Conservation (phyloP, 2,888 invertebrate genomes). For the Cosmorhoe ocellata region DNA sequence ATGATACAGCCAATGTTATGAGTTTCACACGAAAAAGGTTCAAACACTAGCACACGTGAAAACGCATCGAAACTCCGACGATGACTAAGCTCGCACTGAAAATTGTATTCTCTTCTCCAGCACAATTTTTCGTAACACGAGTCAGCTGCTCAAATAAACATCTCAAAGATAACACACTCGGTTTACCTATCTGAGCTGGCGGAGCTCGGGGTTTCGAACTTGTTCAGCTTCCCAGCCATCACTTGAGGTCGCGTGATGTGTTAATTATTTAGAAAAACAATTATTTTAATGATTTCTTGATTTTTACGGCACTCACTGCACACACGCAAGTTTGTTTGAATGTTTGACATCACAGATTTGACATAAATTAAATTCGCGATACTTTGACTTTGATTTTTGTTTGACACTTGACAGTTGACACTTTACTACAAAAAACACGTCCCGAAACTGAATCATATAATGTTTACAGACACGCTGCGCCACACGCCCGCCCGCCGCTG, state of each 20-base stretch:
- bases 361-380: no score
- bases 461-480: no score
- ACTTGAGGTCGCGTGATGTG: slow-evolving; percentile 47
- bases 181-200: slow-evolving; percentile 95
- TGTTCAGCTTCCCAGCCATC: slow-evolving; percentile 81
- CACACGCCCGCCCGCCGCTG: no score
- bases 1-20: slow-evolving; percentile 55
- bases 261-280: slow-evolving; percentile 39
- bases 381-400: no score
- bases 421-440: no score
- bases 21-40: slow-evolving; percentile 37
- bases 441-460: no score
- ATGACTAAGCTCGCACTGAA: slow-evolving; percentile 61
- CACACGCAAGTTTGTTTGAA: slow-evolving; percentile 44
- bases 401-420: no score
- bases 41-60: slow-evolving; percentile 54
- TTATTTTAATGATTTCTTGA: slow-evolving; percentile 38
- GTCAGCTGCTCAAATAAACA: slow-evolving; percentile 79
- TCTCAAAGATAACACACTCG: slow-evolving; percentile 60
- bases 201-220: slow-evolving; percentile 93
- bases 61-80: slow-evolving; percentile 47
- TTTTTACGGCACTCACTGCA: slow-evolving; percentile 47
- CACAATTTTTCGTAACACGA: slow-evolving; percentile 59
- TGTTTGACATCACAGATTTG: not conserved
- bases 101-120: slow-evolving; percentile 46